Evolutionary conservation across 2,888 invertebrate species (phyloP).

Genomic region (Parasteatoda lunata): DNA sequence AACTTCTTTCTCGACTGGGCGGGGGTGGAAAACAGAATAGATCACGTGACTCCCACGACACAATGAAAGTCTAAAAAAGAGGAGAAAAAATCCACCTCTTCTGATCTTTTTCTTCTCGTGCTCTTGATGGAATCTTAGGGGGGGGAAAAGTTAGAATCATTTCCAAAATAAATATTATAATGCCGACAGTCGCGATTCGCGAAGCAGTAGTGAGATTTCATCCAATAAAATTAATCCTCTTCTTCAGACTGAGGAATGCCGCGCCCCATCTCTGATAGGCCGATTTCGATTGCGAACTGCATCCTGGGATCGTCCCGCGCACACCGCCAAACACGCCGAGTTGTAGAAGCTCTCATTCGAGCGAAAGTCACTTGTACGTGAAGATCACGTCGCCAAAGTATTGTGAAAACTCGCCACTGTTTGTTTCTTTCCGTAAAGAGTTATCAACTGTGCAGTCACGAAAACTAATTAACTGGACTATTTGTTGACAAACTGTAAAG

Average conservation of each 20-base stretch:
- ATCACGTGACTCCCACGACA: background rate
- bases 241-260: background rate
- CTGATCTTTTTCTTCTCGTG: conserved; percentile 13
- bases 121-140: conserved; percentile 11
- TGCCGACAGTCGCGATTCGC: conserved; percentile 55
- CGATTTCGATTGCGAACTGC: conserved; percentile 27
- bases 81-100: conserved; percentile 13
- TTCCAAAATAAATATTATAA: conserved; percentile 60
- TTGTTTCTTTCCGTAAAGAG: too few species aligned
- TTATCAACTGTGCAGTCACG: too few species aligned
- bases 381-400: conserved; percentile 7
- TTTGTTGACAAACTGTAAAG: conserved; percentile 29
- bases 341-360: conserved; percentile 25
- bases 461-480: too few species aligned
- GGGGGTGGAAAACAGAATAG: conserved; percentile 1
- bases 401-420: too few species aligned
- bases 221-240: conserved; percentile 60
- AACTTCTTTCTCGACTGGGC: conserved; percentile 9
- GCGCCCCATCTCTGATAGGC: conserved; percentile 50
- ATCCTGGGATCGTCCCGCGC: conserved; percentile 55
- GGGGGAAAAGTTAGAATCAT: background rate
- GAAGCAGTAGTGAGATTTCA: conserved; percentile 52
- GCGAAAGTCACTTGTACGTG: conserved; percentile 17
- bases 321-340: conserved; percentile 38
- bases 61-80: background rate